Percentiles rank a stretch among this genome's conserved stretches.
Conservation (phyloP, 92 coral and sea anemone genomes). For the Plumapathes pennacea region DNA sequence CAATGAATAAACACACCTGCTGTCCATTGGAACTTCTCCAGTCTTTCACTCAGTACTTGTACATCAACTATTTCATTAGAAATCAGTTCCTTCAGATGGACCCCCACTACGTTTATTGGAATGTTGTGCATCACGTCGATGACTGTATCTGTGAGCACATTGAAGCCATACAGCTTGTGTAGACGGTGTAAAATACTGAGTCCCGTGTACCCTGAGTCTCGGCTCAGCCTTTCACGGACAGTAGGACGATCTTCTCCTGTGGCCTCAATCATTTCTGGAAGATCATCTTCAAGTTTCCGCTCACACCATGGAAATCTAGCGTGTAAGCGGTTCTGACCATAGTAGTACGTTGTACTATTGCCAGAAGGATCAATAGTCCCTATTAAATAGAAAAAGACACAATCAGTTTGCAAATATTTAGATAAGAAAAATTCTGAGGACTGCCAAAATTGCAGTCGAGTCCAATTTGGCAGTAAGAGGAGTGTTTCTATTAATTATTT, state of each 20-base stretch:
- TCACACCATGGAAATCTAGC: constrained; percentile 44
- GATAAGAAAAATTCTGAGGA: no score
- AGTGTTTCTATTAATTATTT: no score
- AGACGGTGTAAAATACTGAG: constrained; percentile 50
- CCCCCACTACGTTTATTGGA: constrained; percentile 53
- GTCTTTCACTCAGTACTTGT: constrained; percentile 36
- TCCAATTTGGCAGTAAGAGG: no score
- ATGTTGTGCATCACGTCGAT: constrained; percentile 63
- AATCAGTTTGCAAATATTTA: no score
- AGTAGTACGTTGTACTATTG: constrained; percentile 34
- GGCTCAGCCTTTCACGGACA: constrained; percentile 39
- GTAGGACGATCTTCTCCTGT: constrained; percentile 47
- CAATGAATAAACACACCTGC: constrained; percentile 28
- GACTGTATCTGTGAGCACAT: constrained; percentile 56
- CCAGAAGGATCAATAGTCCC: constrained; percentile 6
- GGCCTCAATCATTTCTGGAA: constrained; percentile 38
- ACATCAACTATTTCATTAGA: constrained; percentile 49
- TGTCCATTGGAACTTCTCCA: constrained; percentile 56
- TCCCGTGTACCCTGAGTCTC: constrained; percentile 53
- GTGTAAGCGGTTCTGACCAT: constrained; percentile 52
- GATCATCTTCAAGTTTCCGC: constrained; percentile 32
- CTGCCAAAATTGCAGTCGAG: no score
- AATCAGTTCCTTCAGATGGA: constrained; percentile 28
- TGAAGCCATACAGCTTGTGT: constrained; percentile 44
- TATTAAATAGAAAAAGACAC: no score